Evolutionary conservation across 53 echinoderm and acorn worm genomes (phyloP).

Genomic region (Pentamera pediparva): DNA sequence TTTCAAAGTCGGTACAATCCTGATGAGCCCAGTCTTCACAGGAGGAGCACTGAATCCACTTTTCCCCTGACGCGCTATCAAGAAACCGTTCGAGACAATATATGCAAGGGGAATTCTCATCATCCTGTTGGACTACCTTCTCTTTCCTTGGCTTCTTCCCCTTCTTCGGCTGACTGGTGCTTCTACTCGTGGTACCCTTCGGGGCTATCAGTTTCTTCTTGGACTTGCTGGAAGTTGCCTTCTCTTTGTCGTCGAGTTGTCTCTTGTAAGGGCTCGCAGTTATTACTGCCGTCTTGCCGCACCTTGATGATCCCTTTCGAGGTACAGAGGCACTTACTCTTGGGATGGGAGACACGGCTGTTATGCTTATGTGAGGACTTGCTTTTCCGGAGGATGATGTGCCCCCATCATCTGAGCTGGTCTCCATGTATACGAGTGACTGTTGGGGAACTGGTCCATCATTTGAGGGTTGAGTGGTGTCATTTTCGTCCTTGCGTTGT

Average conservation of each 20-base stretch:
- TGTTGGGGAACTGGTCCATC: too few relatives aligned
- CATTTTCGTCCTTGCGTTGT: too few relatives aligned
- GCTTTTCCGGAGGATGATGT: background rate
- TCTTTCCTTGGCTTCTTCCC: too few relatives aligned
- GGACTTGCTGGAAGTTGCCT: background rate
- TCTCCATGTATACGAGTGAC: too few relatives aligned
- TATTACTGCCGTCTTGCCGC: background rate
- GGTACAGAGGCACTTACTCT: background rate
- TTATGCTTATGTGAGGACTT: background rate
- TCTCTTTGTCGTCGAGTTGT: background rate
- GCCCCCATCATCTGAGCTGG: background rate
- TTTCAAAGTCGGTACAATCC: background rate
- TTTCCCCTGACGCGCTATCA: background rate
- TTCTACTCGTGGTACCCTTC: background rate
- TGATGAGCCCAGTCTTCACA: slow-evolving; percentile 31
- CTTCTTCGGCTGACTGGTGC: too few relatives aligned
- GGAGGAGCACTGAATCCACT: slow-evolving; percentile 19
- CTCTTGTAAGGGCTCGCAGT: background rate
- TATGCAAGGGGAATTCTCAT: slow-evolving; percentile 9
- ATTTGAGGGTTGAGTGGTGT: too few relatives aligned
- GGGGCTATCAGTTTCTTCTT: background rate
- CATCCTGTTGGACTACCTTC: background rate
- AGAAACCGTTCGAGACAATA: slow-evolving; percentile 10
- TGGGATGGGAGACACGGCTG: background rate
- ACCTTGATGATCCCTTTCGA: background rate